Evolutionary conservation across 2,797 vertebrate genomes (phyloP).

Genomic region (Silurus lanzhouensis): DNA sequence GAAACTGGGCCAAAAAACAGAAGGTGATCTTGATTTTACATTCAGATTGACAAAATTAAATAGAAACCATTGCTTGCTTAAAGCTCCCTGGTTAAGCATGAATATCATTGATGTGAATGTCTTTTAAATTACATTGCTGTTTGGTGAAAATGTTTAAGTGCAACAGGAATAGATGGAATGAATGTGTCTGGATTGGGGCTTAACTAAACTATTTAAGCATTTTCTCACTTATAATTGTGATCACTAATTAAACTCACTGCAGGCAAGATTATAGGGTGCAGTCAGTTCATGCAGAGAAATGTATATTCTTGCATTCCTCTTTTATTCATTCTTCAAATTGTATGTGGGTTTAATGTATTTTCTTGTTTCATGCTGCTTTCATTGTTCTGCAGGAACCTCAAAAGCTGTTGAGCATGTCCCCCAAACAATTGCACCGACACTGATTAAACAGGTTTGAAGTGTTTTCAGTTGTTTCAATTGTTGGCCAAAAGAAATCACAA

Average conservation of each 20-base stretch:
- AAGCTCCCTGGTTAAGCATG: slow-evolving; percentile 29
- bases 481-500: not conserved
- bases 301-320: not conserved
- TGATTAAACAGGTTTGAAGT: slow-evolving; percentile 87
- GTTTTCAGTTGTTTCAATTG: not conserved
- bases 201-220: not conserved
- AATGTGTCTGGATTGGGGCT: not conserved
- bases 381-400: slow-evolving; percentile 85
- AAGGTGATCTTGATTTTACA: not conserved
- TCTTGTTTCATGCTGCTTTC: not conserved
- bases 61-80: slow-evolving; percentile 13
- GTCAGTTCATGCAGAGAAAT: not conserved
- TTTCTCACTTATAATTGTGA: not conserved
- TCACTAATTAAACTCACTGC: not conserved
- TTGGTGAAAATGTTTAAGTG: not conserved
- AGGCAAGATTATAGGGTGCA: slow-evolving; percentile 8
- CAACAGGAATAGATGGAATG: not conserved
- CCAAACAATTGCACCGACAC: slow-evolving; percentile 88
- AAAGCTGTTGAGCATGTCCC: slow-evolving; percentile 94
- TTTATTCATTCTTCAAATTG: not conserved
- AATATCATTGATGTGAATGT: not conserved
- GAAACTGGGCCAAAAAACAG: not conserved
- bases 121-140: not conserved
- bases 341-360: not conserved
- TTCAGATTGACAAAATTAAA: not conserved